Evolutionary conservation across 2,888 invertebrate species (phyloP), one percentile per base, ranked within the genome.

Genomic region (Epinotia ramella): DNA sequence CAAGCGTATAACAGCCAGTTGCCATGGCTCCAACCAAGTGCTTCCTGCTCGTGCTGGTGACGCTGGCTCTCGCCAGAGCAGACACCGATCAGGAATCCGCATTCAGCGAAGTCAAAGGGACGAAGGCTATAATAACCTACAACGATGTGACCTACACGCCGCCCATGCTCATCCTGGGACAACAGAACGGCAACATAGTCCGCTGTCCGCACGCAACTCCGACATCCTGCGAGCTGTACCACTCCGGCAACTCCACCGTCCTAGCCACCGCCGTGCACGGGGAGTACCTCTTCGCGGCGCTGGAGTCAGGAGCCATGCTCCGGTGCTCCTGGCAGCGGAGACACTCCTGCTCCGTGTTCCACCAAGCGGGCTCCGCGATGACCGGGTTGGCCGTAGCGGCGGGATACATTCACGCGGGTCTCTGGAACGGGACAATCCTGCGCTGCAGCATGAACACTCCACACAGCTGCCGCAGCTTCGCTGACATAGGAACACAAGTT

Each of bases 261-360:
- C 40, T 40, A 5, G 40, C 63, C 3, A 63, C 63, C 63, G 11
- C 40, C n/a, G 40, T 63, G 11, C 63, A 63, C 12, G 63, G 63
- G n/a, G 63, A 63, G 24, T 63, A n/a, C 18, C 40, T 63, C n/a
- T 63, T 63, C n/a, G 63, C 63, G 11, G 40, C 40, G n/a, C 63
- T 63, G 11, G n/a, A 44, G 18, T 63, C 63, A 11, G 63, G 63
- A 11, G 18, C n/a, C n/a, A 63, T 63, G 63, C 63, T 63, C 18
- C 63, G 63, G 18, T 63, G 63, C 18, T 3, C 18, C 63, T 63
- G 63, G 63, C 40, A 63, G 1, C 40, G 18, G 18, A 63, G 40
- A 44, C 40, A 63, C 11, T 63, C 63, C 63, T 63, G 63, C 33
- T 40, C n/a, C 7, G 40, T 40, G 11, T 63, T 63, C 18, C n/a